These are phyloP conservation scores for Drosophila erecta DNA, from an alignment of 1,140 invertebrate species.

Conservation along the genomic window DNA sequence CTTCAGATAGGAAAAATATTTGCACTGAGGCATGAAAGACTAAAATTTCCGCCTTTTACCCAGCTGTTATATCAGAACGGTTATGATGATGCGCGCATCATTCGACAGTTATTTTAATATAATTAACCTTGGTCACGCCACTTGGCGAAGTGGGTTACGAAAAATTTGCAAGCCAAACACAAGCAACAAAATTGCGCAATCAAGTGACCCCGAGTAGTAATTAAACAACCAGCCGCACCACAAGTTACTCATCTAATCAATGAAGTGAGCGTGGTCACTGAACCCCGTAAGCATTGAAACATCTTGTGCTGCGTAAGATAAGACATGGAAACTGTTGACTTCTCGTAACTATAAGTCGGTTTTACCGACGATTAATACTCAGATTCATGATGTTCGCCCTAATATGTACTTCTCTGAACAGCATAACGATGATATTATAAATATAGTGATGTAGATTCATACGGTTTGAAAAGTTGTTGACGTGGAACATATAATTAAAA, in stretches of 20 bases:
- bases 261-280: constrained; percentile 28
- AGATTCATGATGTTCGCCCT: too few species aligned
- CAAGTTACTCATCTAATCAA: constrained; percentile 48
- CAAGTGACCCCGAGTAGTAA: constrained; percentile 54
- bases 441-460: too few species aligned
- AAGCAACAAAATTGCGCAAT: constrained; percentile 46
- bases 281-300: background rate
- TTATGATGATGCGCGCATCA: constrained; percentile 27
- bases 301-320: constrained; percentile 3
- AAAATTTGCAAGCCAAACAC: constrained; percentile 55
- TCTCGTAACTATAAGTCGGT: background rate
- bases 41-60: constrained; percentile 18
- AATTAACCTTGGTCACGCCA: constrained; percentile 78
- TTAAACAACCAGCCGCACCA: constrained; percentile 35
- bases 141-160: constrained; percentile 70
- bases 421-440: too few species aligned
- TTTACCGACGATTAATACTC: background rate
- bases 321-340: background rate
- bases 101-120: constrained; percentile 60
- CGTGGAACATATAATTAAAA: too few species aligned
- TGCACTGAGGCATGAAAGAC: constrained; percentile 4
- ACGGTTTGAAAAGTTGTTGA: too few species aligned
- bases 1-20: constrained; percentile 6
- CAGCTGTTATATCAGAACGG: constrained; percentile 38
- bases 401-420: too few species aligned